Conservation (phyloP, 1,140 invertebrate species). For the Thaumetopoea pityocampa region DNA sequence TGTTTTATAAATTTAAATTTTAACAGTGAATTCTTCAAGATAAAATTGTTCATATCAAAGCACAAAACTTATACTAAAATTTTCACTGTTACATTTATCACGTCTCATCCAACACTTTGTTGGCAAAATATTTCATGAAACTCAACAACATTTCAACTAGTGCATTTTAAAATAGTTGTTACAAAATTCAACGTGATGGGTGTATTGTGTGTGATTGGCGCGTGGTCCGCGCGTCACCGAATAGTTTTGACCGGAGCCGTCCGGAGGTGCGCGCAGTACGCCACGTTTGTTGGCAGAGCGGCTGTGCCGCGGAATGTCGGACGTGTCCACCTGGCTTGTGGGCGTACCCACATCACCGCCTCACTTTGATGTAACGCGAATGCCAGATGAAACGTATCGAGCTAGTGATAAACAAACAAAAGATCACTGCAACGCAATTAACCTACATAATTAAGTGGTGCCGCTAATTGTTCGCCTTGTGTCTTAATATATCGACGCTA, state of each 20-base stretch:
- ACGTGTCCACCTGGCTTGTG: conserved; percentile 53
- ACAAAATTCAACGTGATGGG: too few relatives aligned
- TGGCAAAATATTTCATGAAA: conserved; percentile 54
- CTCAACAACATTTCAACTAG: conserved; percentile 6
- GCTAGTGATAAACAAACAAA: conserved; percentile 25
- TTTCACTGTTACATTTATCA: conserved; percentile 66
- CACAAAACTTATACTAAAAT: conserved; percentile 65
- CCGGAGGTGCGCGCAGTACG: conserved; percentile 23
- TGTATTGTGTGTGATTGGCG: too few relatives aligned
- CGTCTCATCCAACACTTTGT: conserved; percentile 65
- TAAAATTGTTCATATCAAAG: too few relatives aligned
- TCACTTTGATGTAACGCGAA: conserved; percentile 32
- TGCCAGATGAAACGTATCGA: conserved; percentile 16
- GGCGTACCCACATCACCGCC: conserved; percentile 33
- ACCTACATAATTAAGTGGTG: conserved; percentile 24
- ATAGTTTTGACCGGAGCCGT: too few relatives aligned
- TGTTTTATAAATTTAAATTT: too few relatives aligned
- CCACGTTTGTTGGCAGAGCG: conserved; percentile 37
- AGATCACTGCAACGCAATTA: conserved; percentile 29
- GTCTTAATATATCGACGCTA: too few relatives aligned
- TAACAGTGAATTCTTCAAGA: too few relatives aligned
- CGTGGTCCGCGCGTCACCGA: conserved; percentile 28
- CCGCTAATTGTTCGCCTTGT: conserved; percentile 20
- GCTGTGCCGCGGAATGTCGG: conserved; percentile 31
- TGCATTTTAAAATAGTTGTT: not conserved